Conservation (phyloP, 2,888 invertebrate genomes). For the Leptinotarsa rubiginosa region DNA sequence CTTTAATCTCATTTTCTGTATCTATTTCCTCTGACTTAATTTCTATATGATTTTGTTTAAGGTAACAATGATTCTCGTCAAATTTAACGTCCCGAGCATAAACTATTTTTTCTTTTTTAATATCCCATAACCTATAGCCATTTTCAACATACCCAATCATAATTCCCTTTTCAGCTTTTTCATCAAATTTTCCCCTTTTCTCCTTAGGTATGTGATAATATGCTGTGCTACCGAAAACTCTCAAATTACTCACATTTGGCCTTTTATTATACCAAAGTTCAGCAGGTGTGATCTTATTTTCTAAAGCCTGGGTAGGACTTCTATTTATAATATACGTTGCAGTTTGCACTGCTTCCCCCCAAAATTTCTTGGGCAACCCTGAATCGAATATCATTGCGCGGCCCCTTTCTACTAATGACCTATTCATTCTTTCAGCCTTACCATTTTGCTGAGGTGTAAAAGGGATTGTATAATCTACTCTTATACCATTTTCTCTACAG, state of each 20-base stretch:
- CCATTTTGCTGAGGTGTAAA: constrained; percentile 30
- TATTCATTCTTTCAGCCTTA: constrained; percentile 28
- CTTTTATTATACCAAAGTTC: constrained; percentile 37
- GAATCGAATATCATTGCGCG: constrained; percentile 18
- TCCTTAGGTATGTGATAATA: constrained; percentile 20
- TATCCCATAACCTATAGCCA: constrained; percentile 50
- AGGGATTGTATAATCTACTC: constrained; percentile 22
- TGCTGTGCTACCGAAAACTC: constrained; percentile 34
- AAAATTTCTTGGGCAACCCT: constrained; percentile 19
- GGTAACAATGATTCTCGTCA: constrained; percentile 38
- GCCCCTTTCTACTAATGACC: constrained; percentile 23
- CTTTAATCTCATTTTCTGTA: not conserved
- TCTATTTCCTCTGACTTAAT: not conserved
- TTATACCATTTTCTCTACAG: constrained; percentile 11
- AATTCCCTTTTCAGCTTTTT: constrained; percentile 26
- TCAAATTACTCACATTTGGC: constrained; percentile 33
- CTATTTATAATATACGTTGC: constrained; percentile 28
- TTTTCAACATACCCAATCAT: constrained; percentile 49
- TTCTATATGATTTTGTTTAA: not conserved
- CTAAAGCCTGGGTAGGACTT: constrained; percentile 3
- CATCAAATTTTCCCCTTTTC: constrained; percentile 18
- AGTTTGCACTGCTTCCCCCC: constrained; percentile 26
- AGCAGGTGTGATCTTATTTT: constrained; percentile 26
- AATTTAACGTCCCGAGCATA: constrained; percentile 46
- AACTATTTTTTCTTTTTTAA: constrained; percentile 41